Base-by-base conservation (phyloP, 2,113 vertebrate genomes). In the Lucifuga dentata region DNA sequence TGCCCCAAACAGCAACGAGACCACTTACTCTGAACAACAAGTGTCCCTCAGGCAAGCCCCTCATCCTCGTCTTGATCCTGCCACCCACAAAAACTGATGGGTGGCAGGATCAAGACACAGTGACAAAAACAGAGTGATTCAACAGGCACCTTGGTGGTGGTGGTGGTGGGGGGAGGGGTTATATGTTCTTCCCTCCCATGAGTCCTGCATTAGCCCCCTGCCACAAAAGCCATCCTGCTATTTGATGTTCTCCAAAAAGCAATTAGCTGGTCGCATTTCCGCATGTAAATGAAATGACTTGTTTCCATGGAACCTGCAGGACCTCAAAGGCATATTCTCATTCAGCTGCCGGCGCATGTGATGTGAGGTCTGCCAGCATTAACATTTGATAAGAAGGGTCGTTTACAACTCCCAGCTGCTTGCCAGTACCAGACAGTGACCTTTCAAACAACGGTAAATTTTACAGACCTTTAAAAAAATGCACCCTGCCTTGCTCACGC, bases 331-430 rank as follows among this genome's bases (percentile, higher is more conserved):
- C 89, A 80, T 83, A 85, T 85, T 78, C 83, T 29, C 7, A 29
- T 29, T 29, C 82, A 56, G 74, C 78, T 65, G 72, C 73, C 36
- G 75, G 81, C 33, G 62, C 13, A 52, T 86, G 86, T 86, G 84
- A 91, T 85, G 83, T 69, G 64, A 78, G 84, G 85, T 80, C 89
- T 90, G 86, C 87, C 89, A 88, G 90, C 91, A 93, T 94, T 93
- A 93, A 92, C 92, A 94, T 94, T 93, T 93, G 91, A 93, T 93
- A 93, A 93, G 91, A 84, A 88, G 87, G 87, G 86, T 90, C 87
- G 83, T 92, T 93, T 94, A 91, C 91, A 89, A 89, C 87, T 93
- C 91, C 90, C 92, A 91, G 89, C 84, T 89, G 90, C 89, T 86
- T 83, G 81, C 82, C 77, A 84, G 86, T 82, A 74, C 85, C 88